phyloP scores from a whole-genome alignment of 2,113 vertebrate genomes.

The Sylvilagus bachmani region DNA sequence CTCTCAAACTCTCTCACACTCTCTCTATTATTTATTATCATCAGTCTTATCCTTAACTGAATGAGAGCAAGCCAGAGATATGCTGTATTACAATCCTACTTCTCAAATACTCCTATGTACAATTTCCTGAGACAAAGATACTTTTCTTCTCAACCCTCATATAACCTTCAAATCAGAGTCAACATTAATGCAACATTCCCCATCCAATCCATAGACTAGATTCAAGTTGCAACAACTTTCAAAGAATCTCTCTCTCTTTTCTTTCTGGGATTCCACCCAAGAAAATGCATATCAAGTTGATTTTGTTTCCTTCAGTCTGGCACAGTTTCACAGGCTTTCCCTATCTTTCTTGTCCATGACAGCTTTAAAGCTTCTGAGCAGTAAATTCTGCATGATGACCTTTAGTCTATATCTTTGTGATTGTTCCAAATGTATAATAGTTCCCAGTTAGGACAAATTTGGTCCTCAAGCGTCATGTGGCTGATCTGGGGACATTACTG shows the following conservation, averaged over 20 bases:
- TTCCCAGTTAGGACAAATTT: background rate
- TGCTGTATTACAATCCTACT: background rate
- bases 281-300: background rate
- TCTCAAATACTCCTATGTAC: background rate
- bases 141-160: background rate
- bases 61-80: background rate
- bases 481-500: background rate
- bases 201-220: background rate
- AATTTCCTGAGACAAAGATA: background rate
- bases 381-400: background rate
- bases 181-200: background rate
- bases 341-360: background rate
- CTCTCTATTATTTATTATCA: background rate
- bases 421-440: background rate
- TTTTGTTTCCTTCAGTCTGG: background rate
- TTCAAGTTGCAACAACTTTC: slow-evolving; percentile 1
- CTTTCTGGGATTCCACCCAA: background rate
- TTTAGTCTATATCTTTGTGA: background rate
- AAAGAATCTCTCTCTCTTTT: background rate
- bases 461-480: background rate
- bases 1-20: background rate
- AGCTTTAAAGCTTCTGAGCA: background rate
- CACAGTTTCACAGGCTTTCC: background rate
- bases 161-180: background rate
- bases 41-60: background rate